phyloP scores from a whole-genome alignment of 2,888 invertebrate genomes.

The Lasioglossum pauxillum region DNA sequence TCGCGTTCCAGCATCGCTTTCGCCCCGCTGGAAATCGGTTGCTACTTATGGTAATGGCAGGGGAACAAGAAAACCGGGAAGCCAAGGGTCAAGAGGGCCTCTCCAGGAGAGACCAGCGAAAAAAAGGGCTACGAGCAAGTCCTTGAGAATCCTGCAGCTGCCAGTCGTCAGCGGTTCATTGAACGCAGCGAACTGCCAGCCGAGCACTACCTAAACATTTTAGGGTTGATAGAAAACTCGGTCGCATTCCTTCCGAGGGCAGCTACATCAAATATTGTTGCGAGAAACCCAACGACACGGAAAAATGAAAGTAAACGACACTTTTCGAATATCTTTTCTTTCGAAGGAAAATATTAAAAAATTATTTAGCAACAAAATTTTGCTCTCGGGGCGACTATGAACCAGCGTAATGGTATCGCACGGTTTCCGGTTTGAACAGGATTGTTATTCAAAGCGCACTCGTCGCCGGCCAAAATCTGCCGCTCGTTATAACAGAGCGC shows the following conservation, averaged over 20 bases:
- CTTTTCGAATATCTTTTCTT: no score
- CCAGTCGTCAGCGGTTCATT: constrained; percentile 67
- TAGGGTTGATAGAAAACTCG: constrained; percentile 49
- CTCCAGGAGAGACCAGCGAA: constrained; percentile 21
- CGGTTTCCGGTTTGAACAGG: neutral
- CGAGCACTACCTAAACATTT: neutral
- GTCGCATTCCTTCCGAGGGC: constrained; percentile 48
- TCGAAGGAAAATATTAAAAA: neutral
- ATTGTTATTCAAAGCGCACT: constrained; percentile 1
- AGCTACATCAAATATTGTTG: no score
- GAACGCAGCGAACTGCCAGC: constrained; percentile 19
- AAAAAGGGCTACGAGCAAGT: constrained; percentile 49
- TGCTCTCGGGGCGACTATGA: neutral
- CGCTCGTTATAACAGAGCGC: neutral
- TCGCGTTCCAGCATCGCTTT: constrained; percentile 24
- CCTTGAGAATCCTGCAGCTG: constrained; percentile 73
- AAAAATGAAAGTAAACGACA: no score
- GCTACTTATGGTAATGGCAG: constrained; percentile 47
- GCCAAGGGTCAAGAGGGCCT: constrained; percentile 60
- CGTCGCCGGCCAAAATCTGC: neutral
- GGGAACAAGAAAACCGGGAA: constrained; percentile 47
- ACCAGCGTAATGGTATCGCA: neutral
- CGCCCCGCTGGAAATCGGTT: constrained; percentile 41
- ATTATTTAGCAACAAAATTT: neutral
- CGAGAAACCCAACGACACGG: no score